Base-by-base conservation (phyloP, 2,797 vertebrate genomes). In the Synaphobranchus kaupii region DNA sequence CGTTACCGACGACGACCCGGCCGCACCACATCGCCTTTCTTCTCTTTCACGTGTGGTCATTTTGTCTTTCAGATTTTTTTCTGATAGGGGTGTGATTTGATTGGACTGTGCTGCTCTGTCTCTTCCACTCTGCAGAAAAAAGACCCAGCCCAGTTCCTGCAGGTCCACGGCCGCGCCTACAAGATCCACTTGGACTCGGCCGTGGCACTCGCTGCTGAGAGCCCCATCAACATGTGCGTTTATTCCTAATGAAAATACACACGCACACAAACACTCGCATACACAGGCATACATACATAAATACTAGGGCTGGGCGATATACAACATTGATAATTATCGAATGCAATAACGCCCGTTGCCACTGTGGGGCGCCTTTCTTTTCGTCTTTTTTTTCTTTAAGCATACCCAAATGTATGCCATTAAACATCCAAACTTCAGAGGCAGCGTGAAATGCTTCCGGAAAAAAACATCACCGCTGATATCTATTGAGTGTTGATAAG, bases 71-170 rank as follows among this genome's bases (percentile, higher is more conserved):
- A 13, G 6, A 63, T 25, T 63, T 9, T 4, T 47, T 44, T 78
- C 34, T 78, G 34, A 1, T 22, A 7, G 73, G 73, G 1, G 34
- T 78, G 73, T 44, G 39, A 47, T 3, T 39, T 63, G 15, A n/a
- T 56, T 73, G 48, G 80, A 8, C 13, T 10, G 1, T 60, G 20
- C 82, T 54, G 76, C 48, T 54, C 17, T 17, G 78, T 82, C 48
- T 31, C 56, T 58, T 63, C 88, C 54, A 28, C 22, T 0, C 81
- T 89, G 83, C 88, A 98, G 98, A 99, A 99, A 96, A 99, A 99
- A 92, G 98, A 99, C 92, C 98, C 98, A 0, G 98, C 98, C n/a
- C 98, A 99, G 96, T 99, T 99, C 91, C 96, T 99, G 54, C 98
- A 99, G 93, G 98, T 99, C n/a, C 98, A 99, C 1, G 98, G 98